Percentiles rank a stretch among this genome's conserved stretches.
These are phyloP conservation scores for Aphyosemion australe DNA, from an alignment of 2,113 vertebrate species.

Conservation along the genomic window DNA sequence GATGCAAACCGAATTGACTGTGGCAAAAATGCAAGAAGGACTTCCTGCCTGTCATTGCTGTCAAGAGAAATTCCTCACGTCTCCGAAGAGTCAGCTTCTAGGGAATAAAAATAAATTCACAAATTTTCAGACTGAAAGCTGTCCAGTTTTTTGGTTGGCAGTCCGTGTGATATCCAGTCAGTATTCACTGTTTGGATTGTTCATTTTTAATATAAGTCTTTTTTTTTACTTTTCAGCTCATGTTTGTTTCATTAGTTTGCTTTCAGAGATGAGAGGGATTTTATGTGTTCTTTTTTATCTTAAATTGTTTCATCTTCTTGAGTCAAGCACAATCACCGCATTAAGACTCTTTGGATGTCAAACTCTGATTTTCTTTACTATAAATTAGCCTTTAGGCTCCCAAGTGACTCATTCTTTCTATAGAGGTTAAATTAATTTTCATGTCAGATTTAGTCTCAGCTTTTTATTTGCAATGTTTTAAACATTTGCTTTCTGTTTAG, in stretches of 20 bases:
- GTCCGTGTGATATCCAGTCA: neutral
- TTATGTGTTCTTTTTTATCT: slow-evolving; percentile 7
- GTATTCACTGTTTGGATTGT: neutral
- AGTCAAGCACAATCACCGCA: slow-evolving; percentile 14
- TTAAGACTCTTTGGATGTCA: slow-evolving; percentile 10
- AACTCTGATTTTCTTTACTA: neutral
- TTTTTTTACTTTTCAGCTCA: neutral
- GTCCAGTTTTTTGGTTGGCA: slow-evolving; percentile 16
- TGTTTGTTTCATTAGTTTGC: slow-evolving; percentile 22
- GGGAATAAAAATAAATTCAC: slow-evolving; percentile 37
- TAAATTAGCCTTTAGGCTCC: slow-evolving; percentile 11
- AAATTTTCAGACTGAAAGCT: slow-evolving; percentile 24
- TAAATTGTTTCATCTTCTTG: slow-evolving; percentile 4
- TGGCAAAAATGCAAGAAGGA: slow-evolving; percentile 35
- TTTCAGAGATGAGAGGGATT: slow-evolving; percentile 16
- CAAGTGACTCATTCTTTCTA: neutral
- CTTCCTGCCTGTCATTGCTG: slow-evolving; percentile 49
- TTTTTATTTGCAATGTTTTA: neutral
- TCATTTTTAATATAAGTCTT: neutral
- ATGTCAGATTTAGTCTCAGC: slow-evolving; percentile 1
- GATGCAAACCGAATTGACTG: slow-evolving; percentile 29
- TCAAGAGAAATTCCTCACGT: slow-evolving; percentile 38
- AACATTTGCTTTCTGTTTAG: neutral
- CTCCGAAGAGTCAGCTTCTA: slow-evolving; percentile 31
- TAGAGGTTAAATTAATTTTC: neutral